Evolutionary conservation across 2,113 vertebrate genomes (phyloP).

Genomic region (Narcine bancroftii): DNA sequence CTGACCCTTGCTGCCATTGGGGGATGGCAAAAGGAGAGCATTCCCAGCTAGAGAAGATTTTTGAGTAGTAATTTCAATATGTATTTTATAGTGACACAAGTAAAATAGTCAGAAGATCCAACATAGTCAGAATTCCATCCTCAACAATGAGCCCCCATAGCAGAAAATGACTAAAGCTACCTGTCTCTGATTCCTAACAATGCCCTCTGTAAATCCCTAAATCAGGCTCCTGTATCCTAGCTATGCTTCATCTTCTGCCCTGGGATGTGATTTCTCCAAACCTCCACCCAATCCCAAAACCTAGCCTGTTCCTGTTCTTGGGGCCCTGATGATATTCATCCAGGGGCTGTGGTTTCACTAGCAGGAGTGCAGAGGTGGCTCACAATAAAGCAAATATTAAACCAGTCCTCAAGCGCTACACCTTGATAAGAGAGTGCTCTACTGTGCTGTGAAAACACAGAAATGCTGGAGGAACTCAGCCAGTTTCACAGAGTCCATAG

Average conservation of each 20-base stretch:
- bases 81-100: too few relatives aligned
- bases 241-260: background rate
- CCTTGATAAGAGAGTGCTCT: background rate
- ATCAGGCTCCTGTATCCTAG: background rate
- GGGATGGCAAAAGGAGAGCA: background rate
- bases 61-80: background rate
- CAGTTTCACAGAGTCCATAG: too few relatives aligned
- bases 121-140: background rate
- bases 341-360: too few relatives aligned
- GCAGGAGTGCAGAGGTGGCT: background rate
- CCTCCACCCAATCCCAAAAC: background rate
- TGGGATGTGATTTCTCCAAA: too few relatives aligned
- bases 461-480: too few relatives aligned
- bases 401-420: background rate
- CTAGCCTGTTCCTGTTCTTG: background rate
- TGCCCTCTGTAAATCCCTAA: background rate
- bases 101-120: background rate
- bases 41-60: background rate
- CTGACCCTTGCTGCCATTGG: background rate
- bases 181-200: background rate
- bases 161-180: background rate
- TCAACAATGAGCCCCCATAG: background rate
- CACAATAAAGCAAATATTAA: background rate
- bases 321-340: background rate
- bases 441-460: background rate